These are phyloP conservation scores for Gambelia wislizenii DNA, from an alignment of 2,797 vertebrate genomes.

Conservation along the genomic window DNA sequence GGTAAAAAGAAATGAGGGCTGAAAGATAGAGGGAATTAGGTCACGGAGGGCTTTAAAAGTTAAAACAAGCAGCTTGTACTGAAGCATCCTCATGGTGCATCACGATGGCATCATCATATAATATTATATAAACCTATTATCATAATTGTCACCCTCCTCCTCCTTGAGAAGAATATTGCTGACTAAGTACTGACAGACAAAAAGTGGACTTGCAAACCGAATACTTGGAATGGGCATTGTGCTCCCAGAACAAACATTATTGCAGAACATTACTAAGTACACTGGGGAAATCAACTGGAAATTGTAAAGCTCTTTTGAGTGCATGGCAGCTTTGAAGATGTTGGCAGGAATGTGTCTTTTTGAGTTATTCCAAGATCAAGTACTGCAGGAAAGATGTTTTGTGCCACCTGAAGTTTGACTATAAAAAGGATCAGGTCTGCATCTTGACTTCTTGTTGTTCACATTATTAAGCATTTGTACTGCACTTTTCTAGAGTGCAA, in stretches of 20 bases:
- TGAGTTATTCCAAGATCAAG: constrained; percentile 59
- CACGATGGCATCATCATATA: too few species aligned
- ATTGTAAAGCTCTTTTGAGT: neutral
- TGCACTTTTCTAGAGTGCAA: neutral
- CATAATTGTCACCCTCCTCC: too few species aligned
- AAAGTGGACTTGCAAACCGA: constrained; percentile 56
- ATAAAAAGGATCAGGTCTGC: constrained; percentile 33
- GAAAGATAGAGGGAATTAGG: too few species aligned
- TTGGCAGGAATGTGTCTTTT: constrained; percentile 60
- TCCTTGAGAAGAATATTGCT: constrained; percentile 33
- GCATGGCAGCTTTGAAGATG: constrained; percentile 65
- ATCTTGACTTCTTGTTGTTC: neutral
- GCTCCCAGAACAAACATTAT: constrained; percentile 68
- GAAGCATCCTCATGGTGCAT: too few species aligned
- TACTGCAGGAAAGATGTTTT: constrained; percentile 51
- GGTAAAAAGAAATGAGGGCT: too few species aligned
- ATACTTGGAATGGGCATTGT: constrained; percentile 52
- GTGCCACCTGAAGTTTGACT: constrained; percentile 42
- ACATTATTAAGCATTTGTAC: constrained; percentile 2
- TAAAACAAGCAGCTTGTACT: too few species aligned
- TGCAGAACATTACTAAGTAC: constrained; percentile 62
- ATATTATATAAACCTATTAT: too few species aligned
- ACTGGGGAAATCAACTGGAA: constrained; percentile 65
- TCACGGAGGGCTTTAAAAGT: too few species aligned
- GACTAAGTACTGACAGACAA: constrained; percentile 61